Percentiles rank a stretch among this genome's conserved stretches.
These are phyloP conservation scores for Calephelis virginiensis DNA, from an alignment of 1,140 invertebrate genomes.

Conservation along the genomic window DNA sequence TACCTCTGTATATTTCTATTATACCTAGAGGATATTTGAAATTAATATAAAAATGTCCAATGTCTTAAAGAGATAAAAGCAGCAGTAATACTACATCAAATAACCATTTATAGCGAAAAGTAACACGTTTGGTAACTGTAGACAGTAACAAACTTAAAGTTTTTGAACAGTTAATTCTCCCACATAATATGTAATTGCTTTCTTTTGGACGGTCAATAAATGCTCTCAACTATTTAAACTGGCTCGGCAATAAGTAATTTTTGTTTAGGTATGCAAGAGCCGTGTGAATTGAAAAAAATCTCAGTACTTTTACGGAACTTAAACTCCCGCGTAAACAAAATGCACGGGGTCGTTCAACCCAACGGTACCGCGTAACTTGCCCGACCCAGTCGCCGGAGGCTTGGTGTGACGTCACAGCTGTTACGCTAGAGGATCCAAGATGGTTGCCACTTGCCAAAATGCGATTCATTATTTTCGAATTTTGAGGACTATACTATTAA, in stretches of 20 bases:
- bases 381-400: constrained; percentile 48
- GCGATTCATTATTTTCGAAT: not conserved
- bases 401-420: constrained; percentile 57
- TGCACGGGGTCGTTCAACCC: constrained; percentile 58
- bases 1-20: no score
- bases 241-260: constrained; percentile 2
- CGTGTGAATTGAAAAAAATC: constrained; percentile 35
- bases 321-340: constrained; percentile 68
- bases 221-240: constrained; percentile 13
- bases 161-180: constrained; percentile 3
- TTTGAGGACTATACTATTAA: no score
- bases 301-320: constrained; percentile 26
- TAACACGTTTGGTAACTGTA: not conserved
- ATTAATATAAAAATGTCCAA: not conserved
- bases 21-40: not conserved
- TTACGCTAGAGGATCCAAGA: constrained; percentile 25
- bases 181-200: constrained; percentile 6
- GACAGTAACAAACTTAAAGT: constrained; percentile 13
- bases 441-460: constrained; percentile 2
- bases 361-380: constrained; percentile 63
- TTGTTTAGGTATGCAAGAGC: constrained; percentile 11
- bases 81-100: not conserved
- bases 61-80: not conserved
- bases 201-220: constrained; percentile 7
- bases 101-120: not conserved